Evolutionary conservation across 2,888 invertebrate genomes (phyloP).

Genomic region (Euproctis similis): DNA sequence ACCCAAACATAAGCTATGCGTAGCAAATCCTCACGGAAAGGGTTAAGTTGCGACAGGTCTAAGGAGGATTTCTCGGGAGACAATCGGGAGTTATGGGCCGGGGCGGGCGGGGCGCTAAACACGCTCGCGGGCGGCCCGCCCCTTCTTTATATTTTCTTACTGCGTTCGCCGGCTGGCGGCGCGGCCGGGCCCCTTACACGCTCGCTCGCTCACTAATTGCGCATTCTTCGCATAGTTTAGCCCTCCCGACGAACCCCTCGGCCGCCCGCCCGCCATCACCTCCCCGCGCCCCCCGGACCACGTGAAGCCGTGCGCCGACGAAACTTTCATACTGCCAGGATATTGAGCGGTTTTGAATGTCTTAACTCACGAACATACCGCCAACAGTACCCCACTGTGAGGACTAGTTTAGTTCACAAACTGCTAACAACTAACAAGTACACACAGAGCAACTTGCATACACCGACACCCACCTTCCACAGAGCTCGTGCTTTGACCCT

Average conservation of each 20-base stretch:
- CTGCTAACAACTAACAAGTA: conserved; percentile 46
- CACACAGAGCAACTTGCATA: conserved; percentile 36
- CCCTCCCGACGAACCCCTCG: conserved; percentile 79
- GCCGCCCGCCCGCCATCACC: too few species aligned
- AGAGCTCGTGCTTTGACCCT: conserved; percentile 10
- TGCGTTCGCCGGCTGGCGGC: conserved; percentile 75
- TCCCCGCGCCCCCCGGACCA: conserved; percentile 71
- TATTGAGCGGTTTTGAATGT: conserved; percentile 77
- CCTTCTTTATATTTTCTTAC: conserved; percentile 83
- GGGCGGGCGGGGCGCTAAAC: conserved; percentile 75
- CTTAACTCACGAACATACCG: conserved; percentile 72
- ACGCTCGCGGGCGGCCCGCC: conserved; percentile 74
- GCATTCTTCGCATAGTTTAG: conserved; percentile 98
- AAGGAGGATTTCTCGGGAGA: conserved; percentile 71
- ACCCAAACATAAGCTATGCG: conserved; percentile 72
- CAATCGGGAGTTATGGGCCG: conserved; percentile 75
- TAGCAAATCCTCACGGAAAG: conserved; percentile 63
- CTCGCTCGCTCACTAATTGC: conserved; percentile 94
- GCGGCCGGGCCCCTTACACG: conserved; percentile 79
- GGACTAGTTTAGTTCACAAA: conserved; percentile 59
- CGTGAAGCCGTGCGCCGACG: conserved; percentile 74
- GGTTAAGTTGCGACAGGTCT: conserved; percentile 70
- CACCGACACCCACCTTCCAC: conserved; percentile 31
- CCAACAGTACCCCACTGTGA: conserved; percentile 42
- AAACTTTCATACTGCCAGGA: conserved; percentile 74